Conservation (phyloP, 2,888 invertebrate genomes). For the Empis stercorea region DNA sequence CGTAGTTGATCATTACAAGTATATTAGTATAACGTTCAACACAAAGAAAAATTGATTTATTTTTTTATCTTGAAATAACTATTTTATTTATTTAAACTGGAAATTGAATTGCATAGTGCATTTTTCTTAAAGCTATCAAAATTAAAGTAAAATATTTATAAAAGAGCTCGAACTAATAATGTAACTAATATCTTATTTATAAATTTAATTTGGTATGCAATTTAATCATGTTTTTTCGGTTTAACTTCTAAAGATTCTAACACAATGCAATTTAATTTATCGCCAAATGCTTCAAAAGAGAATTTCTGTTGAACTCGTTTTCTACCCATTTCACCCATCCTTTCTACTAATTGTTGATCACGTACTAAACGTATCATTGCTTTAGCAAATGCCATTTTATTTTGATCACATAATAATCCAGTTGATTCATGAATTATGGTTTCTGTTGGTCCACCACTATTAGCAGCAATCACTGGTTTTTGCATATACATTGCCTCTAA, state of each 20-base stretch:
- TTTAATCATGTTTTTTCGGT: too few relatives aligned
- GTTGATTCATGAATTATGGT: conserved; percentile 68
- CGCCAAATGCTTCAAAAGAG: conserved; percentile 69
- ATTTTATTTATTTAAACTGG: too few relatives aligned
- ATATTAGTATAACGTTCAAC: too few relatives aligned
- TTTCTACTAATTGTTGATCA: conserved; percentile 44
- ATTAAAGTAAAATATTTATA: not conserved
- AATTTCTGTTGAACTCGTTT: conserved; percentile 65
- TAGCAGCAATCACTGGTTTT: conserved; percentile 89
- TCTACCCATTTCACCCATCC: conserved; percentile 64
- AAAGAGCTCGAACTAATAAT: not conserved
- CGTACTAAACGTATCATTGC: conserved; percentile 59
- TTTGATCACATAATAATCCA: conserved; percentile 65
- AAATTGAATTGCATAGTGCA: not conserved
- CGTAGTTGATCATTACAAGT: too few relatives aligned
- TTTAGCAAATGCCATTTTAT: conserved; percentile 56
- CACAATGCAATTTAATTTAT: conserved; percentile 43
- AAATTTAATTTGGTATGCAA: too few relatives aligned
- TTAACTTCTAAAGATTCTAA: not conserved
- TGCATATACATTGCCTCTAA: conserved; percentile 93
- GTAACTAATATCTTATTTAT: too few relatives aligned
- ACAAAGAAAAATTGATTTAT: too few relatives aligned
- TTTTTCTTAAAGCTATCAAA: too few relatives aligned
- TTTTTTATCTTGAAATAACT: too few relatives aligned
- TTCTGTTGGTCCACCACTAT: conserved; percentile 92